Base-by-base conservation (phyloP, 2,113 vertebrate genomes). In the Prolemur simus region DNA sequence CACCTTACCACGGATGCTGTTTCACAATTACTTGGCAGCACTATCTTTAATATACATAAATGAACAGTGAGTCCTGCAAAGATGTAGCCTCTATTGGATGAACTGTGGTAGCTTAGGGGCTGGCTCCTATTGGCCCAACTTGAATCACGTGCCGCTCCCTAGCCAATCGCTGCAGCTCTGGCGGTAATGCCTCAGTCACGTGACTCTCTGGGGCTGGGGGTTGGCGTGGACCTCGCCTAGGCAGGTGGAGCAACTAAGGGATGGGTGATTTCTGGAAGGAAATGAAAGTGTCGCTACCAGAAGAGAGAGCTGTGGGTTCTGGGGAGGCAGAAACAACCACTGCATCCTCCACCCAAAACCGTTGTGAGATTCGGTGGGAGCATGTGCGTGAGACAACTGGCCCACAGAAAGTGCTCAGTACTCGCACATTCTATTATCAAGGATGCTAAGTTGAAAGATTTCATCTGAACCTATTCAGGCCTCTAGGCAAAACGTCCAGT, bases 371-470 rank as follows among this genome's bases (percentile, higher is more conserved):
- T 25, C 1, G 2, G 8, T 25, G 39, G 85, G 82, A 81, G 12
- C 2, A 2, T 5, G 23, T 17, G 2, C 2, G 0, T 10, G 56
- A 73, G 21, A 37, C 20, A 34, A 5, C 0, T 34, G 47, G 14
- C 15, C 73, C 13, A 47, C 8, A 27, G 45, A 7, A 73, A 66
- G 10, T 0, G 1, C 32, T 8, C 25, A 4, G 27, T 13, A 60
- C 14, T 21, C 47, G 13, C 6, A 4, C 45, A 49, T 47, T 42
- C 15, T 69, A 0, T 37, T 52, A 58, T 27, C 47, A 69, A 47
- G 89, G 32, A 80, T 54, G 25, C n/a, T 23, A 29, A 54, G 56
- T 52, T 86, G 58, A 60, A 32, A 60, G 4, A 0, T 63, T 69
- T 69, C 23, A 8, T 54, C 23, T 2, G 47, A 92, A 52, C 37